phyloP scores from a whole-genome alignment of 2,888 invertebrate genomes.

The Rotaria socialis region DNA sequence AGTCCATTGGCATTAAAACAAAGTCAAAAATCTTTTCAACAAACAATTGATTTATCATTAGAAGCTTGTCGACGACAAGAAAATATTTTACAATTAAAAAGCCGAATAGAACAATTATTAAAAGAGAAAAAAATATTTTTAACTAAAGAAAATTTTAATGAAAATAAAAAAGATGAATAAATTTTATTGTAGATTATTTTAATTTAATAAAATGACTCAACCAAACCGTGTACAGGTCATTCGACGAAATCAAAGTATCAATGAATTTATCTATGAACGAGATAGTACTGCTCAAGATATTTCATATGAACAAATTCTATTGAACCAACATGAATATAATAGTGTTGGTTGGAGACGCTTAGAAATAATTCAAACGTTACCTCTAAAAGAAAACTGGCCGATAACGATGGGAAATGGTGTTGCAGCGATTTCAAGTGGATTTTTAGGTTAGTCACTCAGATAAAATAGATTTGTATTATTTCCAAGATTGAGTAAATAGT shows the following conservation, averaged over 20 bases:
- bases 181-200: neutral
- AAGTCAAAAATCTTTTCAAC: conserved; percentile 18
- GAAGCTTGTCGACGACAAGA: neutral
- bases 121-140: neutral
- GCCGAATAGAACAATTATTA: neutral
- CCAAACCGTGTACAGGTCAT: neutral
- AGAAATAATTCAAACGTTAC: neutral
- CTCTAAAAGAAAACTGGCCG: neutral
- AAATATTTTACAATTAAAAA: neutral
- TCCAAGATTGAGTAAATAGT: no score
- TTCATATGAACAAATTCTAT: neutral
- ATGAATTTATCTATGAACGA: neutral
- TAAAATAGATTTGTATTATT: neutral
- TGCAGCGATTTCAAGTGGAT: neutral
- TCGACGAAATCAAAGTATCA: neutral
- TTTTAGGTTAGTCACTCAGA: neutral
- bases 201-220: neutral
- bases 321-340: neutral
- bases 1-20: conserved; percentile 1
- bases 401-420: neutral
- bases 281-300: neutral
- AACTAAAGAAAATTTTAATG: neutral
- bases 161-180: neutral
- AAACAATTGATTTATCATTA: conserved; percentile 19
- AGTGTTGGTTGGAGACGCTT: neutral